phyloP scores from a whole-genome alignment of 2,888 invertebrate species.

The Synergus gifuensis region DNA sequence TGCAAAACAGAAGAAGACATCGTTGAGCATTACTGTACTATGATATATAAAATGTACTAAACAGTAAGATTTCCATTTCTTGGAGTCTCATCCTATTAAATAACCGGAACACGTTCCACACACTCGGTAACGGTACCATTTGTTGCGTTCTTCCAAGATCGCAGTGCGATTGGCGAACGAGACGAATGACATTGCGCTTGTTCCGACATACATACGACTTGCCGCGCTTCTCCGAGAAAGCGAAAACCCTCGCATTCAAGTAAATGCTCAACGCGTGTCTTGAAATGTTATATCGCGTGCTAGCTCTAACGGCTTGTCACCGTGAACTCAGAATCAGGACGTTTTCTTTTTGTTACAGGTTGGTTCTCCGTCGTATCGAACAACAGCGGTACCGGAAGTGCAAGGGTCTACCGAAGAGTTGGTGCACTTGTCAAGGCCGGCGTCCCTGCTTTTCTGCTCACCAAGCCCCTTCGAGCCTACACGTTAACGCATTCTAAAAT shows the following conservation, averaged over 20 bases:
- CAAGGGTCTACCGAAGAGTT: conserved; percentile 73
- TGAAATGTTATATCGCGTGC: conserved; percentile 3
- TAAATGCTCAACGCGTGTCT: conserved; percentile 8
- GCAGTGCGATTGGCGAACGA: conserved; percentile 46
- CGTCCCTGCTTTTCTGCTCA: conserved; percentile 73
- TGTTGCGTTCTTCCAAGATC: conserved; percentile 58
- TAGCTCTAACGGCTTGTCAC: conserved; percentile 31
- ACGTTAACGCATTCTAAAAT: conserved; percentile 75
- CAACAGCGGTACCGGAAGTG: conserved; percentile 73
- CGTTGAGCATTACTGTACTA: too few species aligned
- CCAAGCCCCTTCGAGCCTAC: conserved; percentile 73
- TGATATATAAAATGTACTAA: not conserved
- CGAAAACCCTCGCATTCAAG: conserved; percentile 53
- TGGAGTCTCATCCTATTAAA: not conserved
- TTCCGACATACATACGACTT: conserved; percentile 56
- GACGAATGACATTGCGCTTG: conserved; percentile 49
- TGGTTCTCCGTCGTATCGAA: conserved; percentile 75
- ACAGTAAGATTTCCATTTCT: not conserved
- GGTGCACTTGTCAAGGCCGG: conserved; percentile 73
- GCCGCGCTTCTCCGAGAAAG: conserved; percentile 58
- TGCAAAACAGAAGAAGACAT: too few species aligned
- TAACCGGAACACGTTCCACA: conserved; percentile 60
- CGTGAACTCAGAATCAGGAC: conserved; percentile 36
- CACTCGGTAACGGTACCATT: conserved; percentile 60
- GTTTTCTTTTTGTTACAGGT: conserved; percentile 63